Evolutionary conservation across 2,797 vertebrate species (phyloP), one percentile per base, ranked within the genome.

Genomic region (Poecilia picta): DNA sequence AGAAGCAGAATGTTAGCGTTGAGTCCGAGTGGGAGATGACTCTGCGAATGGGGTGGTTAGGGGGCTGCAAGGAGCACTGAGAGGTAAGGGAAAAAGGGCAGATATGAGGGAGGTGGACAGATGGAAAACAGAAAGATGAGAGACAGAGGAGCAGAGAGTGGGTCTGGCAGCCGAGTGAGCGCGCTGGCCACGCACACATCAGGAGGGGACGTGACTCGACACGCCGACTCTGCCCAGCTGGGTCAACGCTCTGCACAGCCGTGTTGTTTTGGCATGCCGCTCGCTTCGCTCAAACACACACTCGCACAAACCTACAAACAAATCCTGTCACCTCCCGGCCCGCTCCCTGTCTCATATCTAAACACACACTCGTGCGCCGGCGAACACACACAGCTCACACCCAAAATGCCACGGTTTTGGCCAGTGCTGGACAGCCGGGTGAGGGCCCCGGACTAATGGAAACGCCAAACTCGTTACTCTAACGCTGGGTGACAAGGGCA

Each of bases 401-500:
- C 92, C 90, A 92, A 93, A 94, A 95, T 94, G 93, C 92, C 93
- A 94, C 45, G 86, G 79, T 89, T 90, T 89, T 94, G 94, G 94
- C 93, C 47, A 76, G 79, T 71, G 75, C 78, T 28, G 85, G 89
- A 79, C 85, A 57, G 87, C 85, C 89, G 71, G 89, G 92, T 91
- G 81, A 91, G 85, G 89, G 89, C 91, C 89, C 88, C 79, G 91
- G 92, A 92, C 91, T 97, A 97, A 97, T 97, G 96, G 96, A 97
- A 96, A 97, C 96, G 96, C 96, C 97, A 97, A 96, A 95, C 96
- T 97, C 96, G 95, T 97, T 97, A 97, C 96, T 97, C 96, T 97
- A 97, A 98, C 96, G 93, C 95, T 96, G 97, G 97, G 97, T 96
- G 97, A 97, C 97, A 97, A 97, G 97, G 97, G 97, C 97, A 98